Conservation (phyloP, 2,797 vertebrate genomes). For the Diceros bicornis region DNA sequence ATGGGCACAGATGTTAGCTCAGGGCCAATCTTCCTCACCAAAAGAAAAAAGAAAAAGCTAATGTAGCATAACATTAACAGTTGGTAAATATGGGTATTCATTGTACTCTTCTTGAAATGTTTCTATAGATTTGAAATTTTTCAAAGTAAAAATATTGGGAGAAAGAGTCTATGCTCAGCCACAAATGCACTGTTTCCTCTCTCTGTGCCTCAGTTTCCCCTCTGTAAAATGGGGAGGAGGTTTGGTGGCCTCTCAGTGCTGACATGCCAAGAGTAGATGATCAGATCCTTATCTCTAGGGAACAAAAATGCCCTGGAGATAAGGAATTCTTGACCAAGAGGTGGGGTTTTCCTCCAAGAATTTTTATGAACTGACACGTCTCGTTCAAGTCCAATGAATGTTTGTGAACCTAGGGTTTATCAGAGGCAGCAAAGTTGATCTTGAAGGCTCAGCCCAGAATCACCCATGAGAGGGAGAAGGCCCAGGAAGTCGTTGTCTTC, state of each 20-base stretch:
- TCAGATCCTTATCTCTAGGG: neutral
- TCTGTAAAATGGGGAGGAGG: neutral
- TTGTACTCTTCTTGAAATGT: neutral
- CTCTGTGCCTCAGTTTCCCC: neutral
- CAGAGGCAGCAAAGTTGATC: no score
- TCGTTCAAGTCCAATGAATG: neutral
- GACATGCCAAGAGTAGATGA: fast-evolving
- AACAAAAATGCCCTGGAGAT: neutral
- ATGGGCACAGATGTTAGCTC: no score
- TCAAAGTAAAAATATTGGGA: neutral
- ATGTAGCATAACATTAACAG: fast-evolving
- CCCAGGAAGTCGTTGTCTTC: neutral
- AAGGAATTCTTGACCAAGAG: neutral
- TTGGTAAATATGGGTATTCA: neutral
- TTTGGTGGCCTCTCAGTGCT: neutral
- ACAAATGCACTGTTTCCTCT: fast-evolving
- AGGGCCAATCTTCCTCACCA: no score
- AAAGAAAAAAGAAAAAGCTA: neutral
- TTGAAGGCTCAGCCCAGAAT: neutral
- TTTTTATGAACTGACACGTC: slow-evolving; percentile 56
- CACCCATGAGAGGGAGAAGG: fast-evolving
- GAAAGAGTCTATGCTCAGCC: neutral
- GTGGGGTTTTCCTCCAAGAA: neutral
- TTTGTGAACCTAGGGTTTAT: neutral
- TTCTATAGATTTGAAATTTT: neutral